Evolutionary conservation across 1,140 invertebrate species (phyloP), one percentile per base, ranked within the genome.

Genomic region (Drosophila sp.): DNA sequence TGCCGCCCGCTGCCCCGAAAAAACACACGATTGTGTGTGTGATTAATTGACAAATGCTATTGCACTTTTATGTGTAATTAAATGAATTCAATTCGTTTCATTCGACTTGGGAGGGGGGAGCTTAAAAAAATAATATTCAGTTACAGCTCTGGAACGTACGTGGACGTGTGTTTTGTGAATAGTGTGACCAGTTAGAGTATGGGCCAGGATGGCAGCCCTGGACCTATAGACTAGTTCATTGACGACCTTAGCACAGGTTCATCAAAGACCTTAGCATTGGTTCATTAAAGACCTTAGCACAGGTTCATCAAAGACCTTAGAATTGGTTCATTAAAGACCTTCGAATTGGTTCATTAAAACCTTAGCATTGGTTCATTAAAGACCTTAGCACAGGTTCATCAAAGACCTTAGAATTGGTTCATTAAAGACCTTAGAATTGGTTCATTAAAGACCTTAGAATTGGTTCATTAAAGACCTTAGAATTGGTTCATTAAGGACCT

Each of bases 111-210:
- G 17, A n/a, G 17, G 17, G 17, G 17, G 10, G 2, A 38, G 4
- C 30, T 10, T 11, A 8, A 38, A 10, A 40, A 41, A 7, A 8
- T 35, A 58, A 44, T 58, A 30, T 35, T 70, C 23, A 25, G 17
- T 32, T 73, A 70, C 79, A 90, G 83, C 83, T 70, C 25, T 33
- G 23, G 60, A 75, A 76, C 41, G 73, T 76, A 76, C 73, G 73
- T 76, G 73, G 89, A 91, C 80, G 84, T 91, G 80, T 90, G 50
- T 76, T 76, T 76, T 75, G 72, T 66, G 25, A 3, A 27, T n/a
- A 73, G 74, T 73, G 63, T 66, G 50, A 63, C 44, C 17, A 35
- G 44, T 27, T 7, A 2, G 25, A 1, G 3, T 5, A 27, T 27
- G 8, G 1, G 1, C 3, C 2, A 27, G 17, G 17, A 54, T 50